phyloP scores from a whole-genome alignment of 2,113 vertebrate genomes.

The Physeter macrocephalus region DNA sequence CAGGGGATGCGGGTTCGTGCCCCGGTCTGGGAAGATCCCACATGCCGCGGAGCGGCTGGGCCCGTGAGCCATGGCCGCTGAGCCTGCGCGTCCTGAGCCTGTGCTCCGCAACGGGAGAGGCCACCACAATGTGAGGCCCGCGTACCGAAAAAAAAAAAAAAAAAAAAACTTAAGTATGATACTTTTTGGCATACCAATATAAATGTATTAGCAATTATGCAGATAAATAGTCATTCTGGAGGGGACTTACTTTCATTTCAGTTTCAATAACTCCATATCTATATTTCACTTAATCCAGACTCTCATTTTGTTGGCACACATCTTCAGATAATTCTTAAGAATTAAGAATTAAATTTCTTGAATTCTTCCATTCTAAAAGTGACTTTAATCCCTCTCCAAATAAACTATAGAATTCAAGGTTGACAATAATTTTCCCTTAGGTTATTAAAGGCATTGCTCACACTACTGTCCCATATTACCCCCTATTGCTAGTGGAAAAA shows the following conservation, averaged over 20 bases:
- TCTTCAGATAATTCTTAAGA: neutral
- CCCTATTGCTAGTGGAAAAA: neutral
- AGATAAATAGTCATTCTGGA: neutral
- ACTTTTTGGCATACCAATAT: neutral
- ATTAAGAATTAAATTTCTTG: neutral
- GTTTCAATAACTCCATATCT: neutral
- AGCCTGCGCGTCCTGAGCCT: too few species aligned
- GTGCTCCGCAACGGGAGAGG: too few species aligned
- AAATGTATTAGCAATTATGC: neutral
- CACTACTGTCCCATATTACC: neutral
- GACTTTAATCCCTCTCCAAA: neutral
- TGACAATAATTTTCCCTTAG: neutral
- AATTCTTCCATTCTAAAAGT: neutral
- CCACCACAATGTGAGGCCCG: too few species aligned
- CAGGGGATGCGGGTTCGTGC: too few species aligned
- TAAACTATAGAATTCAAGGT: neutral
- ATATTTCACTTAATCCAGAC: neutral
- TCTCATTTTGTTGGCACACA: neutral
- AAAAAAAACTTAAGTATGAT: neutral
- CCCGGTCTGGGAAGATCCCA: too few species aligned
- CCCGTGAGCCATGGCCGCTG: too few species aligned
- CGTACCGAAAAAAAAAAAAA: too few species aligned
- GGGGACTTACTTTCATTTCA: neutral
- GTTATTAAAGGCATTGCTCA: neutral
- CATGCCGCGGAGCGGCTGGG: too few species aligned